Base-by-base conservation (phyloP, 2,797 vertebrate genomes). In the Leptodactylus fallax region DNA sequence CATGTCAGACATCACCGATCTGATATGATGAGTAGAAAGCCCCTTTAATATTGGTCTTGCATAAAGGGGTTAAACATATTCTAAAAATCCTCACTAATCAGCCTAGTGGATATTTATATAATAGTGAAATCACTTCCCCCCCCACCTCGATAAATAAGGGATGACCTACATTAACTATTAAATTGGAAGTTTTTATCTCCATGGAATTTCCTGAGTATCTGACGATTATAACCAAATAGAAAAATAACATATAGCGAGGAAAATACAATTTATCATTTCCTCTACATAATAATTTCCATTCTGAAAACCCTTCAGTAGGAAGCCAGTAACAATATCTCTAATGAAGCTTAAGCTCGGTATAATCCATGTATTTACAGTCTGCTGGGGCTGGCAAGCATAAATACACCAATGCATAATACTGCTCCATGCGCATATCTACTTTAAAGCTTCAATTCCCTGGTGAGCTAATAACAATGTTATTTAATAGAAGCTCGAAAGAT, bases 341-440 rank as follows among this genome's bases (percentile, higher is more conserved):
- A 86, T 86, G 85, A 86, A 80, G 85, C 77, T 80, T 86, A 86
- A 86, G 85, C 85, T 69, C 65, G 55, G n/a, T 56, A 79, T 86
- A 86, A 86, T 86, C 85, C 85, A 81, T 71, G 85, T 86, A 80
- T 86, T 79, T 80, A 86, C 63, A 71, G 63, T 86, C 78, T 80
- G n/a, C 77, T 45, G 77, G 78, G 77, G 85, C 53, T 71, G 21
- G 76, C 51, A 47, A 79, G 77, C 27, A 80, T n/a, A 79, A 71
- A 86, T 81, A 80, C 78, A 81, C 85, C 47, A 81, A 86, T 80
- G 55, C n/a, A 25, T 58, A 86, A 80, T 86, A 86, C 27, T 78
- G 63, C 77, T 60, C 65, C 9, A 72, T 72, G 78, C 79, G n/a
- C 77, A 80, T 23, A 86, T 79, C 51, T 71, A 47, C 61, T 86